Evolutionary conservation across 2,888 invertebrate genomes (phyloP).

Genomic region (Argyresthia albistria): DNA sequence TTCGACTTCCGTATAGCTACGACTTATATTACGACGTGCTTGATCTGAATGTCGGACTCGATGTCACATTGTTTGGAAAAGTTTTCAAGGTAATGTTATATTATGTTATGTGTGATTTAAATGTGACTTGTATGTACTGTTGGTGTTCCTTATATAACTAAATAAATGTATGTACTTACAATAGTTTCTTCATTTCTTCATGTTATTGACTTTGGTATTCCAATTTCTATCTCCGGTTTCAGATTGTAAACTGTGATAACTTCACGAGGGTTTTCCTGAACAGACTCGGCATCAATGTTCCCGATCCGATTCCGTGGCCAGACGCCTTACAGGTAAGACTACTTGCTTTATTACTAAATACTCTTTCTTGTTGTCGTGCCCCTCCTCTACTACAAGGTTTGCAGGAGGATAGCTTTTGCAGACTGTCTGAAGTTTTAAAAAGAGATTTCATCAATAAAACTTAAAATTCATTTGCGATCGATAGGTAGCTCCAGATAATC

Average conservation of each 20-base stretch:
- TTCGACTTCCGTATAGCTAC: conserved; percentile 83
- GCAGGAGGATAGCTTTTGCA: too few relatives aligned
- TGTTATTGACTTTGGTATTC: neutral
- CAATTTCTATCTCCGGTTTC: conserved; percentile 19
- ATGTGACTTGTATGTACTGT: too few relatives aligned
- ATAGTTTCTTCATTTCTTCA: neutral
- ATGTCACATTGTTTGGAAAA: conserved; percentile 86
- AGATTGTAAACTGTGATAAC: conserved; percentile 88
- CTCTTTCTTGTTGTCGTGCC: too few relatives aligned
- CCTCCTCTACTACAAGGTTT: too few relatives aligned
- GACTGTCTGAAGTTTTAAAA: too few relatives aligned
- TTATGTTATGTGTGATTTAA: too few relatives aligned
- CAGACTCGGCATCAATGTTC: conserved; percentile 87
- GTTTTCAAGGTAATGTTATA: conserved; percentile 76
- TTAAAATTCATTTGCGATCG: conserved; percentile 5
- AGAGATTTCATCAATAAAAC: too few relatives aligned
- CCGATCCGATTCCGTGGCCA: conserved; percentile 72
- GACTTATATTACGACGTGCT: conserved; percentile 86
- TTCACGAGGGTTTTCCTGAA: conserved; percentile 90
- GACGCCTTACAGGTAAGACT: conserved; percentile 7
- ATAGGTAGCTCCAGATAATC: conserved; percentile 34
- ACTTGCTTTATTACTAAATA: neutral
- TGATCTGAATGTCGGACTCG: conserved; percentile 88
- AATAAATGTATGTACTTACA: neutral
- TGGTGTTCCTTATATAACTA: too few relatives aligned